Evolutionary conservation across 2,113 vertebrate species (phyloP), one percentile per base, ranked within the genome.

Genomic region (Silurus glanis): DNA sequence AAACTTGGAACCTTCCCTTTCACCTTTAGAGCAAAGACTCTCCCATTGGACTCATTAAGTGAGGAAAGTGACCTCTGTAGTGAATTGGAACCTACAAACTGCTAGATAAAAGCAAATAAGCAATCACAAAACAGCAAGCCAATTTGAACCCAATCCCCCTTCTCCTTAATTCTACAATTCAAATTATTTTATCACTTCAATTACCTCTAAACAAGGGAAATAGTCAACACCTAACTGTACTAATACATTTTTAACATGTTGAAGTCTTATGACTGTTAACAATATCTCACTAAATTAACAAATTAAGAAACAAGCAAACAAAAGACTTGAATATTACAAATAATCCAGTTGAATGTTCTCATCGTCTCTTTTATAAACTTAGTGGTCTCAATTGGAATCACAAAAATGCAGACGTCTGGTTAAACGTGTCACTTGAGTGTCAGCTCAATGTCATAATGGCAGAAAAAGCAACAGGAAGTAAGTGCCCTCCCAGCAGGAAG

Each of bases 21-120:
- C 87, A 87, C 90, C 89, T 91, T 88, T 58, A 81, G 49, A 76
- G 82, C 91, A 92, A 85, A 62, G 82, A 82, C 23, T 17, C 25
- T 93, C 93, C 92, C 93, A 5, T 74, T 89, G 91, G 93, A 89
- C 87, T 90, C 87, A 91, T 93, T 92, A 89, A 85, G 92, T 92
- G 89, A 91, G 64, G 76, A 88, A 83, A n/a, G 49, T 80, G 91
- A 94, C 93, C 92, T 91, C 85, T 93, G 23, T 80, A 67, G 85
- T 87, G 19, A 64, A 85, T 66, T 83, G 25, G 89, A 85, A 87
- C 87, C 87, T 91, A 86, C 89, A 83, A 87, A 67, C 66, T 82
- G 75, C 81, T 64, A 1, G 67, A 83, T 82, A 86, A 69, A 7
- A 92, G 90, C 91, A 90, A 89, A 88, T 19, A 91, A 93, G 91